phyloP scores from a whole-genome alignment of 2,797 vertebrate genomes.

The Limosa lapponica region DNA sequence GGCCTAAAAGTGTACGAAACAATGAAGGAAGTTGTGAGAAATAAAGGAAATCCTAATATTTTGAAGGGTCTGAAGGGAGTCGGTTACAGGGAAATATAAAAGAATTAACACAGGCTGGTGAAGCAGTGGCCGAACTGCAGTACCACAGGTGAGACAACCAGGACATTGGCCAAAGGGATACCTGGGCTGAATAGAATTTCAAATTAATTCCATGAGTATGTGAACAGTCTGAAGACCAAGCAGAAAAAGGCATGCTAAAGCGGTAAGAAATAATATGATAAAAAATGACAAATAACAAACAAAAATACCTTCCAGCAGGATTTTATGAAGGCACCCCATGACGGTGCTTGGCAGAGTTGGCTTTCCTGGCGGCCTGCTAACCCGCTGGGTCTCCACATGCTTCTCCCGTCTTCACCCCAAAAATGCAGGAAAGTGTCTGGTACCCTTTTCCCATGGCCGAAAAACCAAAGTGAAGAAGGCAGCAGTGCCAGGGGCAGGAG shows the following conservation, averaged over 20 bases:
- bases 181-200: neutral
- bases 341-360: neutral
- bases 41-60: neutral
- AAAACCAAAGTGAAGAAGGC: neutral
- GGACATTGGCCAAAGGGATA: neutral
- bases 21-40: neutral
- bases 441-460: neutral
- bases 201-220: rapidly evolving
- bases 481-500: neutral
- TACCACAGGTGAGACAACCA: neutral
- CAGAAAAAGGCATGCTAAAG: neutral
- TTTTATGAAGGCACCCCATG: neutral
- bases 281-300: neutral
- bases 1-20: neutral
- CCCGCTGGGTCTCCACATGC: rapidly evolving
- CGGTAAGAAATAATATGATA: neutral
- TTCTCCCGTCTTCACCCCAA: neutral
- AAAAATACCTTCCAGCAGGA: neutral
- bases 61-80: neutral
- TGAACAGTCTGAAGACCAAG: neutral
- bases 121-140: neutral
- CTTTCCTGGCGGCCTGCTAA: neutral
- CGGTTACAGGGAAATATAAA: rapidly evolving
- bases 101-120: neutral
- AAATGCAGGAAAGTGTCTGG: neutral